A percentile compares a stretch with the other conserved stretches of the same genome.
These are phyloP conservation scores for Dermatemys mawii DNA, from an alignment of 2,113 vertebrate species.

Conservation along the genomic window DNA sequence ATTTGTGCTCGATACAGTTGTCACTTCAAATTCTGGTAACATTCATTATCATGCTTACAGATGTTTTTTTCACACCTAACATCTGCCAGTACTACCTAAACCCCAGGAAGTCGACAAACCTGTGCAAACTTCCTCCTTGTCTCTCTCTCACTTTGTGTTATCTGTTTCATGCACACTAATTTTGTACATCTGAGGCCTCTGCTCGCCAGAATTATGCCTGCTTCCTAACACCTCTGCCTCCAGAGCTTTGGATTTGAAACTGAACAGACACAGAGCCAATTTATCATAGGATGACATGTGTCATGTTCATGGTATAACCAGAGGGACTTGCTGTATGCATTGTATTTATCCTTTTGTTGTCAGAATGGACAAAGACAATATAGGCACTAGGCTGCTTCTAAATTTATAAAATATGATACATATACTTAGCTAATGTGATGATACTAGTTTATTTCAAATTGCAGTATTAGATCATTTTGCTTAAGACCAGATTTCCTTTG, in stretches of 20 bases:
- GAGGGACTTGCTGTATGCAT: slow-evolving; percentile 91
- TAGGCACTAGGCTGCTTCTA: slow-evolving; percentile 82
- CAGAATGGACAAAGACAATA: slow-evolving; percentile 86
- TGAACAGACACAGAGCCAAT: slow-evolving; percentile 99
- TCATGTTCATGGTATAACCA: slow-evolving; percentile 97
- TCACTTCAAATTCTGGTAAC: slow-evolving; percentile 88
- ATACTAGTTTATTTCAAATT: slow-evolving; percentile 74
- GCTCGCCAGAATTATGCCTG: slow-evolving; percentile 89
- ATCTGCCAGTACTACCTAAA: slow-evolving; percentile 94
- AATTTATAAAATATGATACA: slow-evolving; percentile 78
- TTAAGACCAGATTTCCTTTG: slow-evolving; percentile 80
- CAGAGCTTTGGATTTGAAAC: slow-evolving; percentile 99
- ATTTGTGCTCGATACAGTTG: slow-evolving; percentile 88
- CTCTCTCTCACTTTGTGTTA: slow-evolving; percentile 88
- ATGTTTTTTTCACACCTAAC: slow-evolving; percentile 87
- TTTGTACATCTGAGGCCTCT: slow-evolving; percentile 92
- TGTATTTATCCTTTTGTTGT: slow-evolving; percentile 97
- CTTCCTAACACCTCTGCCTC: slow-evolving; percentile 91
- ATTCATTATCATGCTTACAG: slow-evolving; percentile 87
- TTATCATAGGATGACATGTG: slow-evolving; percentile 99
- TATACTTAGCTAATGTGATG: slow-evolving; percentile 79
- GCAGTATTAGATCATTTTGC: slow-evolving; percentile 75
- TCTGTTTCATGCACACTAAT: slow-evolving; percentile 92
- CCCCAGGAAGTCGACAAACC: slow-evolving; percentile 89
- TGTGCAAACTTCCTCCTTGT: slow-evolving; percentile 89